These are phyloP conservation scores for Heliconius hewitsoni DNA, from an alignment of 1,140 invertebrate species.

Conservation along the genomic window DNA sequence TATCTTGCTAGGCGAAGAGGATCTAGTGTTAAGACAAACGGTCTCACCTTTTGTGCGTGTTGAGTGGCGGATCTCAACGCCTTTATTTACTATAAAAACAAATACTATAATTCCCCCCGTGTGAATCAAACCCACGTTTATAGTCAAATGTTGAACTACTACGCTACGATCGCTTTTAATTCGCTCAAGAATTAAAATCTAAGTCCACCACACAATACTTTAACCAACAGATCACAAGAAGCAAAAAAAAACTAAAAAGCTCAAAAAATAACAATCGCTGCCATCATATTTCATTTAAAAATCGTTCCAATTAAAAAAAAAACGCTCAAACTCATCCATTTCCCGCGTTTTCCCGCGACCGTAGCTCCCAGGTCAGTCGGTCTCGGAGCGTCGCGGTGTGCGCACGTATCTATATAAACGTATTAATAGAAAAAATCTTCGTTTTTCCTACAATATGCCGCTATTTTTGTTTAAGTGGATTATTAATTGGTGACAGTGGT, in stretches of 20 bases:
- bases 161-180: neutral
- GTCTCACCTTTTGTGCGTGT: neutral
- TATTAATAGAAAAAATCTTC: slow-evolving; percentile 32
- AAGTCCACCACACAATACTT: neutral
- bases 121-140: neutral
- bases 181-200: neutral
- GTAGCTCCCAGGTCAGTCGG: slow-evolving; percentile 37
- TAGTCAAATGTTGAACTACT: neutral
- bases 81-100: neutral
- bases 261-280: neutral
- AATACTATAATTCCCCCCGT: neutral
- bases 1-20: neutral
- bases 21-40: neutral
- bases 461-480: slow-evolving; percentile 36
- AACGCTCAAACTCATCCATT: slow-evolving; percentile 34
- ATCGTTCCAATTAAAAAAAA: slow-evolving; percentile 28
- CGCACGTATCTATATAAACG: slow-evolving; percentile 25
- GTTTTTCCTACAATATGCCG: slow-evolving; percentile 28
- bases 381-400: slow-evolving; percentile 21
- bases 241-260: neutral
- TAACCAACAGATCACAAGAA: neutral
- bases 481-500: slow-evolving; percentile 39
- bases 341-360: slow-evolving; percentile 39
- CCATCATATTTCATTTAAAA: slow-evolving; percentile 23
- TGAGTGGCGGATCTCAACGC: neutral